Evolutionary conservation across 1,140 invertebrate species (phyloP).

Genomic region (Leptonema lineaticorne): DNA sequence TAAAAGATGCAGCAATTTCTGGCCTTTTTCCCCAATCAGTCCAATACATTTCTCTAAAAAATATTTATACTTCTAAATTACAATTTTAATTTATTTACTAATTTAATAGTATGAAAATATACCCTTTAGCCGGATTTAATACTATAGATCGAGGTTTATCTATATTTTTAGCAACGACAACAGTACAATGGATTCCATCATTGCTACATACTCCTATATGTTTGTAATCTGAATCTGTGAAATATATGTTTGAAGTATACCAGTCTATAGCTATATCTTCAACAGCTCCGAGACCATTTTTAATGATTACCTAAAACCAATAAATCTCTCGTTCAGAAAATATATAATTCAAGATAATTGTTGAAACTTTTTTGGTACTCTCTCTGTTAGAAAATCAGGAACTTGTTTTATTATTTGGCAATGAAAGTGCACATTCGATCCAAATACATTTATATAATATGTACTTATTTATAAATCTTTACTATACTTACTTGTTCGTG

Average conservation of each 20-base stretch:
- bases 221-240: conserved; percentile 71
- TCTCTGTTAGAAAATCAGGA: too few species aligned
- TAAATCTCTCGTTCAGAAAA: background rate
- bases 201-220: conserved; percentile 74
- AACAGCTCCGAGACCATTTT: conserved; percentile 67
- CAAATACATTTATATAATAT: too few species aligned
- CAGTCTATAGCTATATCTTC: conserved; percentile 82
- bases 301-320: conserved; percentile 55
- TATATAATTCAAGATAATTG: background rate
- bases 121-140: conserved; percentile 64
- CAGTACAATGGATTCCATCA: conserved; percentile 63
- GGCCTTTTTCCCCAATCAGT: conserved; percentile 76
- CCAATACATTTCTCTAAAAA: conserved; percentile 76
- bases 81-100: conserved; percentile 7
- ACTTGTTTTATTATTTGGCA: too few species aligned
- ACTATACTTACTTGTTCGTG: conserved; percentile 52
- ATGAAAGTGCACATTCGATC: too few species aligned
- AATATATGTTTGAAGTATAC: conserved; percentile 78
- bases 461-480: too few species aligned
- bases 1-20: conserved; percentile 73
- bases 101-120: conserved; percentile 32
- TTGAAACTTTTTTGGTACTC: too few species aligned
- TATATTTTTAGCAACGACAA: conserved; percentile 59
- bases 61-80: conserved; percentile 20
- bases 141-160: conserved; percentile 65